These are phyloP conservation scores for Anthoscopus minutus DNA, from an alignment of 2,113 vertebrate species.

Conservation along the genomic window DNA sequence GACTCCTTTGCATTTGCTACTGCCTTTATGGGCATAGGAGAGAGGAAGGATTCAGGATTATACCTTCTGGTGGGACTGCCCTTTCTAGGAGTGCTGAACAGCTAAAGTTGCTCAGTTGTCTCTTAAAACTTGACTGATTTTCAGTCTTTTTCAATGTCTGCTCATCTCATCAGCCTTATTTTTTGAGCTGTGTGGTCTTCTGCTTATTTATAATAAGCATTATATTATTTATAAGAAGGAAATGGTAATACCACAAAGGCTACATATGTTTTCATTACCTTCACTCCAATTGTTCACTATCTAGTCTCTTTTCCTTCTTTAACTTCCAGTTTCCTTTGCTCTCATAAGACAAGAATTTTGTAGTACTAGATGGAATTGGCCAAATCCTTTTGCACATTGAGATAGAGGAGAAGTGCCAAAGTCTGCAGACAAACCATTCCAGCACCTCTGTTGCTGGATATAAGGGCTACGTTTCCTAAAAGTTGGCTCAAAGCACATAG, in stretches of 20 bases:
- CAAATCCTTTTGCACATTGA: not conserved
- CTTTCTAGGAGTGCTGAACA: not conserved
- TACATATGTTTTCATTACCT: not conserved
- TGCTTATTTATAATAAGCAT: not conserved
- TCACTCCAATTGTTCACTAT: not conserved
- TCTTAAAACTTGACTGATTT: not conserved
- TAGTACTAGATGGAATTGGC: not conserved
- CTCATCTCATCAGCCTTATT: not conserved
- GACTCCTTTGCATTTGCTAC: not conserved
- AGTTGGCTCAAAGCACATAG: not conserved
- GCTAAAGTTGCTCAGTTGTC: not conserved
- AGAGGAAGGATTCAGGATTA: not conserved
- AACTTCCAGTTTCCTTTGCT: not conserved
- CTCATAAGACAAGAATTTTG: not conserved
- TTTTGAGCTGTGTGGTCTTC: not conserved
- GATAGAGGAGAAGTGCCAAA: not conserved
- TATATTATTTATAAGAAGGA: no score
- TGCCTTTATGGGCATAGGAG: not conserved
- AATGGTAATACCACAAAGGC: not conserved
- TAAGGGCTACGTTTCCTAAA: not conserved
- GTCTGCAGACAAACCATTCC: not conserved
- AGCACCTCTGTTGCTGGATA: not conserved
- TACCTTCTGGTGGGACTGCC: not conserved
- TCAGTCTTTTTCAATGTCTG: not conserved
- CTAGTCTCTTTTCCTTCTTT: not conserved